These are phyloP conservation scores for Mobula hypostoma DNA, from an alignment of 2,113 vertebrate species.

Conservation along the genomic window DNA sequence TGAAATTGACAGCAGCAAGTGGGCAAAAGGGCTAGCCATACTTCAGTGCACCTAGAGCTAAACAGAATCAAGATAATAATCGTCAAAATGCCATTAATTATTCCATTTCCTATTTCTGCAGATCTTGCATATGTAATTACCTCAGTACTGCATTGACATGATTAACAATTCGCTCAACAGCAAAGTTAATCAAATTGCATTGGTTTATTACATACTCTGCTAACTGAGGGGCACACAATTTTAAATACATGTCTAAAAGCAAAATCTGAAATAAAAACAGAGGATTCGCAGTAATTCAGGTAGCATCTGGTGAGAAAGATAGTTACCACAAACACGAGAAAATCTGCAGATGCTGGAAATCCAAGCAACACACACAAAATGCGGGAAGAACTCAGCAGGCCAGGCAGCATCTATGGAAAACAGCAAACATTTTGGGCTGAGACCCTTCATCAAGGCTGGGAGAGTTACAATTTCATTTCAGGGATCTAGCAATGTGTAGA, in stretches of 20 bases:
- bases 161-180: neutral
- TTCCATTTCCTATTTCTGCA: neutral
- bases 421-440: no score
- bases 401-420: no score
- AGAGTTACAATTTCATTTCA: no score
- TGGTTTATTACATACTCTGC: neutral
- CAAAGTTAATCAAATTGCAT: neutral
- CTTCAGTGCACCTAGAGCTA: neutral
- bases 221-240: neutral
- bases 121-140: neutral
- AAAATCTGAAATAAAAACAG: no score
- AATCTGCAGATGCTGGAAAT: no score
- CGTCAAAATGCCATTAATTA: neutral
- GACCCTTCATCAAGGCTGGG: no score
- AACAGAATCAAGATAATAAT: neutral
- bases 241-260: neutral
- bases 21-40: neutral
- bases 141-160: neutral
- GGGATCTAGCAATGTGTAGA: no score
- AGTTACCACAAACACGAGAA: no score
- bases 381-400: no score
- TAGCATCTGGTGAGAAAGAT: no score
- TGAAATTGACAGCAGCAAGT: neutral
- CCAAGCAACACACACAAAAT: no score
- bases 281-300: no score